Percentiles rank a stretch among this genome's conserved stretches.
Evolutionary conservation across 2,797 vertebrate species (phyloP).

Genomic region (Sebastes minor): DNA sequence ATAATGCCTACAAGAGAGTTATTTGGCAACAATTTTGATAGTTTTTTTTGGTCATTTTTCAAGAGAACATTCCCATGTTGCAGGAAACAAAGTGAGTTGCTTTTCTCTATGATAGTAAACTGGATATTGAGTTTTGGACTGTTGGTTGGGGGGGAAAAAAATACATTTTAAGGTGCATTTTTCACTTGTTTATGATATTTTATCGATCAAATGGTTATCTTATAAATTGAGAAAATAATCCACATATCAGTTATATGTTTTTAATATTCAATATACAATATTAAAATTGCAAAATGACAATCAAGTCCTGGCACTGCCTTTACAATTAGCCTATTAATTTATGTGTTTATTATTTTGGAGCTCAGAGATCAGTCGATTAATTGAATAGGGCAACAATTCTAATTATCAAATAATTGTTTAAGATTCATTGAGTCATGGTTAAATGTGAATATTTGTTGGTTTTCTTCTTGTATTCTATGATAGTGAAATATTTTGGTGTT

Average conservation of each 20-base stretch:
- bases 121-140: neutral
- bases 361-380: neutral
- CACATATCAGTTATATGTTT: too few species aligned
- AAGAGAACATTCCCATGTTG: neutral
- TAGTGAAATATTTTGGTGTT: neutral
- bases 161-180: neutral
- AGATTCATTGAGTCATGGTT: neutral
- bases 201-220: neutral
- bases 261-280: neutral
- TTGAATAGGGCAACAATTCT: too few species aligned
- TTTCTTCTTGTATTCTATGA: neutral
- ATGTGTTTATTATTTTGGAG: neutral
- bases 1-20: neutral
- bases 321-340: neutral
- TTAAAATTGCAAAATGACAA: neutral
- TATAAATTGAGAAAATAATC: neutral
- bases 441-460: neutral
- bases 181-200: neutral
- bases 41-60: neutral
- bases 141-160: neutral
- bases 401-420: neutral
- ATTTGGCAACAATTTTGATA: neutral
- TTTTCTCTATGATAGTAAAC: neutral
- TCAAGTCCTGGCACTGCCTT: neutral
- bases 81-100: neutral